Percentiles rank a stretch among this genome's conserved stretches.
These are phyloP conservation scores for Drosophila simulans DNA, from an alignment of 1,140 invertebrate species.

Conservation along the genomic window DNA sequence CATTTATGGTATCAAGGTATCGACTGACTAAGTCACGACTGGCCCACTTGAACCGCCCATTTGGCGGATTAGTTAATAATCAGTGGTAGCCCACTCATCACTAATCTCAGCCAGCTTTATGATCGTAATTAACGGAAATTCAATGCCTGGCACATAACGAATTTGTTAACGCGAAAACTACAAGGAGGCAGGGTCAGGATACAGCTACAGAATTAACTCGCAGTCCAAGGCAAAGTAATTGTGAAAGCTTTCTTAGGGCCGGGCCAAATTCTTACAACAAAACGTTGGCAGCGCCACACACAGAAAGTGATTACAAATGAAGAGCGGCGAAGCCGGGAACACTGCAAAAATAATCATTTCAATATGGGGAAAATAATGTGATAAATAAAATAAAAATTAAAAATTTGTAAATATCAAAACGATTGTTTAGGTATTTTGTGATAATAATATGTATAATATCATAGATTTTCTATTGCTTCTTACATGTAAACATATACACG, in stretches of 20 bases:
- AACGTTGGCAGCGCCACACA: conserved; percentile 41
- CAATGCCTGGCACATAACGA: conserved; percentile 57
- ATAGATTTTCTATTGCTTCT: too few species aligned
- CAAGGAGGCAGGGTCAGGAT: conserved; percentile 31
- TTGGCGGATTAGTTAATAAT: conserved; percentile 34
- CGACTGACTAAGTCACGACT: not conserved
- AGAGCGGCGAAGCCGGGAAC: conserved; percentile 19
- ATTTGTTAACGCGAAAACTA: conserved; percentile 63
- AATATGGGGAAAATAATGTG: too few species aligned
- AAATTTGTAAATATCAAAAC: too few species aligned
- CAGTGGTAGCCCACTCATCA: conserved; percentile 6
- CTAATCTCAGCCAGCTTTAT: conserved; percentile 27
- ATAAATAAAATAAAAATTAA: too few species aligned
- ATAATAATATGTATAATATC: too few species aligned
- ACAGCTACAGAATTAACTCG: not conserved
- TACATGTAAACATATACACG: too few species aligned
- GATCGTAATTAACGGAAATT: conserved; percentile 63
- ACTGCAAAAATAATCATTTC: not conserved
- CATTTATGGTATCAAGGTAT: conserved; percentile 32
- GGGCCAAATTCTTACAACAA: conserved; percentile 62
- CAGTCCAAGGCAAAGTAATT: conserved; percentile 29
- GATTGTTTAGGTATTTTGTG: too few species aligned
- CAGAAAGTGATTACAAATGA: conserved; percentile 76
- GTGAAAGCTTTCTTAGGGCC: conserved; percentile 29
- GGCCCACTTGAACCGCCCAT: not conserved